A percentile compares a stretch with the other conserved stretches of the same genome.
phyloP scores from a whole-genome alignment of 2,113 vertebrate species.

The Chloropsis cyanopogon region DNA sequence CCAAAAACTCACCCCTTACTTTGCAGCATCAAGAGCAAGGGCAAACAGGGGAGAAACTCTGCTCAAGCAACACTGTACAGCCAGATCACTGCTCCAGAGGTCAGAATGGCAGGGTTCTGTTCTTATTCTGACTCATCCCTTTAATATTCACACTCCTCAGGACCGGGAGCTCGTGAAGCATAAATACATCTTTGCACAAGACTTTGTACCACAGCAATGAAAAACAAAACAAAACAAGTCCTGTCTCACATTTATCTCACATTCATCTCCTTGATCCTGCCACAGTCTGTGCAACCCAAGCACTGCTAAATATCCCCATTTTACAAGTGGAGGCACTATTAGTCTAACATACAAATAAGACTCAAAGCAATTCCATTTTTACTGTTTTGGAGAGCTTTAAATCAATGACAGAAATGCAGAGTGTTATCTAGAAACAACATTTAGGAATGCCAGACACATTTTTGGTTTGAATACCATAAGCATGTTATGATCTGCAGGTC shows the following conservation, averaged over 20 bases:
- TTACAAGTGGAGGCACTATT: not conserved
- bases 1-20: not conserved
- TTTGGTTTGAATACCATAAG: not conserved
- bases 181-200: not conserved
- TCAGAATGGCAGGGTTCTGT: not conserved
- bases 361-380: not conserved
- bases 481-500: not conserved
- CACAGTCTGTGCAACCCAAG: not conserved
- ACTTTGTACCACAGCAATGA: not conserved
- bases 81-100: not conserved
- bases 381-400: not conserved
- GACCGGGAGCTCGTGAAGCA: not conserved
- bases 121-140: not conserved
- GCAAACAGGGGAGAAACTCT: not conserved
- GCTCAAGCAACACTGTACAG: not conserved
- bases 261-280: not conserved
- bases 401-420: not conserved
- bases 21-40: not conserved
- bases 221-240: not conserved
- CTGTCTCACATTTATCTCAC: not conserved
- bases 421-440: not conserved
- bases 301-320: not conserved
- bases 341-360: not conserved
- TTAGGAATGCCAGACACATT: not conserved
- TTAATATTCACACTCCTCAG: not conserved